Evolutionary conservation across 2,113 vertebrate species (phyloP).

Genomic region (Chitala chitala): DNA sequence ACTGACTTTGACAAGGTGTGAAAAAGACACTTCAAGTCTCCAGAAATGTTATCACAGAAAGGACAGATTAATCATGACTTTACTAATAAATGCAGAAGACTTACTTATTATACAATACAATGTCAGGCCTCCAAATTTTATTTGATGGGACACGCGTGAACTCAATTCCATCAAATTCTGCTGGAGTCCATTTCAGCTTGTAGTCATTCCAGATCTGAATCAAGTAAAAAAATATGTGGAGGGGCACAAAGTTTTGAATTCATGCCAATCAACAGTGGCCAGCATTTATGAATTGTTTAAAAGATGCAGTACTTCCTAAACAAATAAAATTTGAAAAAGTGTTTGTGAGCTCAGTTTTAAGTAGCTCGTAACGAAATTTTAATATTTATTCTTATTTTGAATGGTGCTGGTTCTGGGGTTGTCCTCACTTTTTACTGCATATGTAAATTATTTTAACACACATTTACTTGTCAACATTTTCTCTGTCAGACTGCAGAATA

Average conservation of each 20-base stretch:
- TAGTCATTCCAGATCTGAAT: conserved; percentile 89
- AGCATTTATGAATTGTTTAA: neutral
- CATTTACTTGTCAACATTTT: neutral
- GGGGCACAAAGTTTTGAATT: neutral
- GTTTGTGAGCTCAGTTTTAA: neutral
- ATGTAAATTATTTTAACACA: neutral
- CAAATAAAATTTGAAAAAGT: neutral
- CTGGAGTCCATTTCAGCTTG: conserved; percentile 76
- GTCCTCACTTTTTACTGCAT: too few relatives aligned
- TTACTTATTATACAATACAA: conserved; percentile 93
- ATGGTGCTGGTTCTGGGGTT: too few relatives aligned
- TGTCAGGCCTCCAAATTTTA: conserved; percentile 92
- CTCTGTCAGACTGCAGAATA: neutral
- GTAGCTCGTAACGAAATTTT: neutral
- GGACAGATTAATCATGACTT: neutral
- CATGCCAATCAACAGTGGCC: neutral
- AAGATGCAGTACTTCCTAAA: neutral
- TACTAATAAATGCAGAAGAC: conserved; percentile 29
- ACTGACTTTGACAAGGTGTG: neutral
- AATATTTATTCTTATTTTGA: too few relatives aligned
- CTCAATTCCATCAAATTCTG: conserved; percentile 79
- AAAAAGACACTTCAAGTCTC: neutral
- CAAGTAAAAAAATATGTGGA: neutral
- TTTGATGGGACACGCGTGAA: conserved; percentile 83
- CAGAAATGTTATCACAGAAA: neutral